Percentiles rank a stretch among this genome's conserved stretches.
Conservation (phyloP, 2,113 vertebrate genomes). For the Oryzias javanicus region DNA sequence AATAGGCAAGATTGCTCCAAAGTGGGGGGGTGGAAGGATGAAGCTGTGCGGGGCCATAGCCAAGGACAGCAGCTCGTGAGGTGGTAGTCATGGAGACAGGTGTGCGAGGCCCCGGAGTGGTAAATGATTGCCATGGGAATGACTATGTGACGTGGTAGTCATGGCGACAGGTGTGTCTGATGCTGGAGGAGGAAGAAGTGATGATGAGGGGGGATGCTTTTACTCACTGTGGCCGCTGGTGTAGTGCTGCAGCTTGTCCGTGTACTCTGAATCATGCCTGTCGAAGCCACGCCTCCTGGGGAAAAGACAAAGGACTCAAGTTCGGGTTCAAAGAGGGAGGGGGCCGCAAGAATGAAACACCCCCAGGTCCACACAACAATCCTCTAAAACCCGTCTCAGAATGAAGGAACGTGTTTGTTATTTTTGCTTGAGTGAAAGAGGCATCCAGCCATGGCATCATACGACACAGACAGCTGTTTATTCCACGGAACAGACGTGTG, state of each 20-base stretch:
- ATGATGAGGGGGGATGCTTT: constrained; percentile 7
- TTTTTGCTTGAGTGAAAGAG: constrained; percentile 7
- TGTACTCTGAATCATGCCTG: constrained; percentile 95
- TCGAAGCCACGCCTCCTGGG: constrained; percentile 97
- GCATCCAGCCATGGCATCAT: background rate
- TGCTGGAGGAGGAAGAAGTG: constrained; percentile 8
- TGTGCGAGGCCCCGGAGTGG: constrained; percentile 50
- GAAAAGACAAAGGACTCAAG: constrained; percentile 83
- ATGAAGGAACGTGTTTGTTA: background rate
- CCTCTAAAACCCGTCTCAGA: background rate
- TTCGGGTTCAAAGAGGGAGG: constrained; percentile 51
- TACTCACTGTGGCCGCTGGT: constrained; percentile 99
- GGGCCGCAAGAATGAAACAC: constrained; percentile 42
- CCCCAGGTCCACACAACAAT: constrained; percentile 31
- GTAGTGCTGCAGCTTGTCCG: constrained; percentile 98
- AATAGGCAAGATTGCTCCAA: constrained; percentile 37
- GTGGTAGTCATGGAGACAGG: constrained; percentile 72
- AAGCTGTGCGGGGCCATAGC: constrained; percentile 44
- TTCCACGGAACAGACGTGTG: background rate
- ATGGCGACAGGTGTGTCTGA: constrained; percentile 65
- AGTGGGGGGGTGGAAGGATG: constrained; percentile 15
- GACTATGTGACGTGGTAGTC: constrained; percentile 53
- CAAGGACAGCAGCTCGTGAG: constrained; percentile 65
- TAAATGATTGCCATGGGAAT: constrained; percentile 48
- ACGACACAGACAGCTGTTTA: background rate